phyloP scores from a whole-genome alignment of 2,797 vertebrate species.

The Lithobates sylvaticus region DNA sequence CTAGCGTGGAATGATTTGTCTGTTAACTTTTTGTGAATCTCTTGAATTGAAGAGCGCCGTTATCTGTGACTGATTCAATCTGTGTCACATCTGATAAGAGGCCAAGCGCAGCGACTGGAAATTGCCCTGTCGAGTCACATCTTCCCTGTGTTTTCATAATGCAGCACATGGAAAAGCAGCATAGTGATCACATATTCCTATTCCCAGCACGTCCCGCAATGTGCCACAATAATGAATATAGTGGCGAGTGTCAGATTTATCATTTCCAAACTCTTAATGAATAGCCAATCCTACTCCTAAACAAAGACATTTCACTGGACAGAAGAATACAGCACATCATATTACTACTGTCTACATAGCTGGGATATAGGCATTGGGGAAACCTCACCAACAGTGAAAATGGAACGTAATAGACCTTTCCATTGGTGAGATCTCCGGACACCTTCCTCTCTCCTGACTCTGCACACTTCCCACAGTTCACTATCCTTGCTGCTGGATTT shows the following conservation, averaged over 20 bases:
- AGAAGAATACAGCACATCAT: too few species aligned
- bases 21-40: slow-evolving; percentile 57
- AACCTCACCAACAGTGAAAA: too few species aligned
- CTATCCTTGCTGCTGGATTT: too few species aligned
- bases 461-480: too few species aligned
- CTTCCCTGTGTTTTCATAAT: neutral
- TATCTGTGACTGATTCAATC: slow-evolving; percentile 54
- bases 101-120: neutral
- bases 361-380: too few species aligned
- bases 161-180: too few species aligned
- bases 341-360: too few species aligned
- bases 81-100: slow-evolving; percentile 62
- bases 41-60: slow-evolving; percentile 44
- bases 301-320: too few species aligned
- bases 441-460: too few species aligned
- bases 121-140: neutral
- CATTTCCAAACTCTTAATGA: neutral
- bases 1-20: slow-evolving; percentile 35
- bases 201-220: slow-evolving; percentile 9
- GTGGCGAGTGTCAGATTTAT: slow-evolving; percentile 2
- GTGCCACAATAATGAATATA: slow-evolving; percentile 23
- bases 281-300: too few species aligned
- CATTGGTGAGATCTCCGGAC: too few species aligned
- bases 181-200: neutral
- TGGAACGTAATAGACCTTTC: too few species aligned